Conservation (phyloP, 2,888 invertebrate genomes). For the Athalia rosae region DNA sequence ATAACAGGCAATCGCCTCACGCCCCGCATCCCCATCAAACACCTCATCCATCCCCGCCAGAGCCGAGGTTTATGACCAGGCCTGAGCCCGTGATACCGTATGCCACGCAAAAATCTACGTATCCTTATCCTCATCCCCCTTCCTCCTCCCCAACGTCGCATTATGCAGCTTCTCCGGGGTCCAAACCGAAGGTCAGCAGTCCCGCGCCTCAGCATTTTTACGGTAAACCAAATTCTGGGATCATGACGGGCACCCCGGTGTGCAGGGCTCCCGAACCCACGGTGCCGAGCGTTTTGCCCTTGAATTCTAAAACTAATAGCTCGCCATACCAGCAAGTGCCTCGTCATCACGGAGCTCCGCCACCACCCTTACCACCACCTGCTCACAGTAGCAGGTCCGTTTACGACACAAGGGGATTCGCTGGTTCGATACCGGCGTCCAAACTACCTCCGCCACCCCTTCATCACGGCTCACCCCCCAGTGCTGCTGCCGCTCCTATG, state of each 20-base stretch:
- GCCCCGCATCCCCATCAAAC: slow-evolving; percentile 67
- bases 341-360: slow-evolving; percentile 75
- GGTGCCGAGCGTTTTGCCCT: slow-evolving; percentile 75
- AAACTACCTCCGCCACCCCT: slow-evolving; percentile 72
- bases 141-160: slow-evolving; percentile 74
- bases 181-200: slow-evolving; percentile 83
- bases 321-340: slow-evolving; percentile 76
- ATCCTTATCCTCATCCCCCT: slow-evolving; percentile 74
- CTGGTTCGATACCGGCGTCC: slow-evolving; percentile 62
- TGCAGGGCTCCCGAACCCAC: slow-evolving; percentile 73
- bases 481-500: slow-evolving; percentile 67
- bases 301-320: slow-evolving; percentile 76
- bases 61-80: slow-evolving; percentile 68
- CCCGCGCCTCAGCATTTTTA: slow-evolving; percentile 87
- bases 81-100: slow-evolving; percentile 67
- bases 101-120: slow-evolving; percentile 70
- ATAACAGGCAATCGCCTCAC: slow-evolving; percentile 72
- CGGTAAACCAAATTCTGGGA: slow-evolving; percentile 79
- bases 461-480: slow-evolving; percentile 72
- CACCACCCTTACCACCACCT: slow-evolving; percentile 72
- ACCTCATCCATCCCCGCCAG: slow-evolving; percentile 69
- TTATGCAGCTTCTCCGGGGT: slow-evolving; percentile 75
- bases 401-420: slow-evolving; percentile 69
- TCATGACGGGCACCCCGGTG: slow-evolving; percentile 77
- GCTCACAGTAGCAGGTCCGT: slow-evolving; percentile 73